phyloP scores from a whole-genome alignment of 2,888 invertebrate species.

The Sphecodes monilicornis region DNA sequence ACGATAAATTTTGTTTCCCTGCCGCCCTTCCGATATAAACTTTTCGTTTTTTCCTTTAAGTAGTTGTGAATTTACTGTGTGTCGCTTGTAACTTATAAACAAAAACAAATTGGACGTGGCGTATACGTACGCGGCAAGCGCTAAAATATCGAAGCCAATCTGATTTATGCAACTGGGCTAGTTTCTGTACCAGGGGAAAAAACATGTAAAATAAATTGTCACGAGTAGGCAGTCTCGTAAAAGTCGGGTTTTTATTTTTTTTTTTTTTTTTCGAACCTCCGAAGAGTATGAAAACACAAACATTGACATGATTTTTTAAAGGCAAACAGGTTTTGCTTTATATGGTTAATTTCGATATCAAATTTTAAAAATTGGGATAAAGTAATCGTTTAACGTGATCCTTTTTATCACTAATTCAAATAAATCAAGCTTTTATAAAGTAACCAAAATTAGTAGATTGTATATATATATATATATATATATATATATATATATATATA shows the following conservation, averaged over 20 bases:
- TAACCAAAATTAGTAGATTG: too few relatives aligned
- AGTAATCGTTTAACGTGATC: not conserved
- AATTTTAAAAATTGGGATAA: not conserved
- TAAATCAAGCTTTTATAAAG: not conserved
- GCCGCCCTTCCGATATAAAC: not conserved
- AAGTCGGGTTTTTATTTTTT: not conserved
- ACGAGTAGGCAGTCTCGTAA: not conserved
- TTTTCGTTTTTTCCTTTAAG: not conserved
- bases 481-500: too few relatives aligned
- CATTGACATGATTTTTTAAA: not conserved
- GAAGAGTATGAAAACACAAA: not conserved
- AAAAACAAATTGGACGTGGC: not conserved
- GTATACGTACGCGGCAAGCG: not conserved
- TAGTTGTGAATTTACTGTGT: not conserved
- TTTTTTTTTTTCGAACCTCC: not conserved
- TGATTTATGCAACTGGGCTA: constrained; percentile 8
- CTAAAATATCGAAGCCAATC: constrained; percentile 10
- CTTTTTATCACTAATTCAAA: not conserved
- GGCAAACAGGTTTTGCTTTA: not conserved
- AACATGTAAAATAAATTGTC: constrained; percentile 13
- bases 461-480: too few relatives aligned
- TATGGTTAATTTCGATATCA: not conserved
- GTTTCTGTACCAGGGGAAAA: not conserved
- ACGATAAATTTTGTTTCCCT: not conserved
- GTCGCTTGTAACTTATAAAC: not conserved